A percentile compares a stretch with the other conserved stretches of the same genome.
These are phyloP conservation scores for Mellilla xanthometata DNA, from an alignment of 2,888 invertebrate genomes.

Conservation along the genomic window DNA sequence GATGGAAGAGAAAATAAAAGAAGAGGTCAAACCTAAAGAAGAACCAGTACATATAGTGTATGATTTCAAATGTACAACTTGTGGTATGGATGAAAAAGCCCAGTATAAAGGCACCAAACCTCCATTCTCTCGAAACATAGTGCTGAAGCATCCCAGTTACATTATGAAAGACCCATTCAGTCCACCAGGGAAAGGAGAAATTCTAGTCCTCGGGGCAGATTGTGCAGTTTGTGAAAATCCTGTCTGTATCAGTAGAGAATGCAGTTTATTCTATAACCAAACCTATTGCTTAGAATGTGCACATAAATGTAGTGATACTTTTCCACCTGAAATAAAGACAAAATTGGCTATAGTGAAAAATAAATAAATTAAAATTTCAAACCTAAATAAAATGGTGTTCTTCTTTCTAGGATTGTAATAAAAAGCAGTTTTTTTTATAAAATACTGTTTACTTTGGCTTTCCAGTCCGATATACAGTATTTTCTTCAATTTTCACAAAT, in stretches of 20 bases:
- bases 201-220: conserved; percentile 89
- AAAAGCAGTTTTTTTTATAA: conserved; percentile 55
- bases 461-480: conserved; percentile 81
- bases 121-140: conserved; percentile 86
- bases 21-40: conserved; percentile 33
- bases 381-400: conserved; percentile 10
- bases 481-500: conserved; percentile 70
- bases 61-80: conserved; percentile 85
- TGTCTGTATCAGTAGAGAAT: conserved; percentile 88
- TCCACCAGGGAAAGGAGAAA: conserved; percentile 88
- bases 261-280: conserved; percentile 91
- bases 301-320: conserved; percentile 74
- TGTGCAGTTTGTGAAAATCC: conserved; percentile 86
- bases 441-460: conserved; percentile 83
- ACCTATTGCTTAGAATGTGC: conserved; percentile 90
- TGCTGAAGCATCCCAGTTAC: conserved; percentile 88
- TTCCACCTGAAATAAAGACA: conserved; percentile 87
- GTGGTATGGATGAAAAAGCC: conserved; percentile 86
- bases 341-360: conserved; percentile 77
- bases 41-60: conserved; percentile 43
- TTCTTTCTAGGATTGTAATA: conserved; percentile 26
- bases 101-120: conserved; percentile 90
- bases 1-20: conserved; percentile 51
- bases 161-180: conserved; percentile 94
- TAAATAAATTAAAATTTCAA: conserved; percentile 43